Percentiles rank a stretch among this genome's conserved stretches.
Evolutionary conservation across 2,888 invertebrate genomes (phyloP).

Genomic region (Schizotus pectinicornis): DNA sequence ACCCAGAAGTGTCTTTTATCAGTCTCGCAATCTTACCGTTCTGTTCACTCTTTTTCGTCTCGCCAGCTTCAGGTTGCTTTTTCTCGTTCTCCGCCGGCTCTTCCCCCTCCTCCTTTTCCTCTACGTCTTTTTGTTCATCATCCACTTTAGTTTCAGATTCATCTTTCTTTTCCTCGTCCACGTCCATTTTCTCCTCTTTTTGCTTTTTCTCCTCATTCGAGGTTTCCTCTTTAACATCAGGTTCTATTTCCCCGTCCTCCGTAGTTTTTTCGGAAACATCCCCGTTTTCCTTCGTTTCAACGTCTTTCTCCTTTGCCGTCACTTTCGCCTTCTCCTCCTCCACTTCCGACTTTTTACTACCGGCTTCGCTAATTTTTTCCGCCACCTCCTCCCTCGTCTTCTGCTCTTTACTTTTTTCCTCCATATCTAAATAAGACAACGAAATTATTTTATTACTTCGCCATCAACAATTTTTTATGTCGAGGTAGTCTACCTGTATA

Average conservation of each 20-base stretch:
- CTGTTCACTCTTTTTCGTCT: slow-evolving; percentile 56
- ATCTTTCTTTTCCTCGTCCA: slow-evolving; percentile 51
- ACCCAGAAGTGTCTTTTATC: too few species aligned
- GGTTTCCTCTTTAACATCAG: slow-evolving; percentile 34
- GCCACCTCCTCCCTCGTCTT: slow-evolving; percentile 43
- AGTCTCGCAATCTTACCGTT: slow-evolving; percentile 58
- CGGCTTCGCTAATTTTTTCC: slow-evolving; percentile 31
- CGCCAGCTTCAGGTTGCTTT: slow-evolving; percentile 37
- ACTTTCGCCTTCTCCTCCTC: slow-evolving; percentile 47
- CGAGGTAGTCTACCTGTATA: slow-evolving; percentile 51
- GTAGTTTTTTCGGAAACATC: slow-evolving; percentile 23
- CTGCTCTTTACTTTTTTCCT: slow-evolving; percentile 48
- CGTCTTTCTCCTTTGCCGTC: slow-evolving; percentile 48
- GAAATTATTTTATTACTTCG: not conserved
- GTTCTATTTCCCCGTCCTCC: slow-evolving; percentile 39
- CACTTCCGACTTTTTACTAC: slow-evolving; percentile 36
- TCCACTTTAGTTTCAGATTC: slow-evolving; percentile 57
- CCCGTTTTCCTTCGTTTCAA: slow-evolving; percentile 48
- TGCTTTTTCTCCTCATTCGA: slow-evolving; percentile 59
- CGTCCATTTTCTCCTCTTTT: slow-evolving; percentile 47
- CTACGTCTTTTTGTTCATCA: slow-evolving; percentile 40
- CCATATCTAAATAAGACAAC: slow-evolving; percentile 41
- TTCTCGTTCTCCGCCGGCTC: slow-evolving; percentile 38
- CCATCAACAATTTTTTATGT: not conserved
- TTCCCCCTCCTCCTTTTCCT: slow-evolving; percentile 36